A percentile compares a stretch with the other conserved stretches of the same genome.
Evolutionary conservation across 2,113 vertebrate genomes (phyloP).

Genomic region (Menidia beryllina): DNA sequence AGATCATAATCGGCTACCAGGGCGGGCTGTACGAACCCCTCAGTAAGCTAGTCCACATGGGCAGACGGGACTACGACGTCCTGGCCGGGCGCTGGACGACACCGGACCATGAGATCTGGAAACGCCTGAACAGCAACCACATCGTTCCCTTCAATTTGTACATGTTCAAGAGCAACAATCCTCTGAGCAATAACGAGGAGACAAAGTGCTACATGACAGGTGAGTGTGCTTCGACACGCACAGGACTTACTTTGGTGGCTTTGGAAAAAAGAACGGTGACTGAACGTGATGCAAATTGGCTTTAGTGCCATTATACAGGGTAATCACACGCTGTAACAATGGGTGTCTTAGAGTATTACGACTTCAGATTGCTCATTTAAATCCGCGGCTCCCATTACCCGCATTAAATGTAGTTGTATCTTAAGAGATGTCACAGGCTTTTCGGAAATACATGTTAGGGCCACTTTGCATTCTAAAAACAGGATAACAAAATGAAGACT

Average conservation of each 20-base stretch:
- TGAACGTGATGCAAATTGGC: too few relatives aligned
- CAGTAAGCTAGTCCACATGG: constrained; percentile 95
- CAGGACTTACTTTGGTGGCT: not conserved
- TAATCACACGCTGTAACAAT: not conserved
- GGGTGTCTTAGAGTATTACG: too few relatives aligned
- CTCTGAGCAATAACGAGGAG: constrained; percentile 95
- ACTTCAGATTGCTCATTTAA: not conserved
- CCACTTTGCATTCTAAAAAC: too few relatives aligned
- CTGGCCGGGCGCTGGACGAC: constrained; percentile 96
- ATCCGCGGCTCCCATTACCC: too few relatives aligned
- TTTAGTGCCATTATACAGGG: not conserved
- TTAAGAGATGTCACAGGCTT: not conserved
- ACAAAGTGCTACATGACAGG: constrained; percentile 99
- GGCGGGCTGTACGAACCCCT: constrained; percentile 96
- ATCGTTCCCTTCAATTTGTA: constrained; percentile 97
- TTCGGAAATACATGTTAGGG: not conserved
- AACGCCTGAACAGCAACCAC: constrained; percentile 89
- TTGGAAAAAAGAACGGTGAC: not conserved
- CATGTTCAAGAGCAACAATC: constrained; percentile 99
- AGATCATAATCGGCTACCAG: constrained; percentile 94
- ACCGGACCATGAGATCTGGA: constrained; percentile 93
- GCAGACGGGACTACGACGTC: constrained; percentile 93
- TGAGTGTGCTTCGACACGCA: constrained; percentile 60
- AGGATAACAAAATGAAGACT: too few relatives aligned
- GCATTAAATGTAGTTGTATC: not conserved